phyloP scores from a whole-genome alignment of 2,888 invertebrate species.

The Rotaria socialis region DNA sequence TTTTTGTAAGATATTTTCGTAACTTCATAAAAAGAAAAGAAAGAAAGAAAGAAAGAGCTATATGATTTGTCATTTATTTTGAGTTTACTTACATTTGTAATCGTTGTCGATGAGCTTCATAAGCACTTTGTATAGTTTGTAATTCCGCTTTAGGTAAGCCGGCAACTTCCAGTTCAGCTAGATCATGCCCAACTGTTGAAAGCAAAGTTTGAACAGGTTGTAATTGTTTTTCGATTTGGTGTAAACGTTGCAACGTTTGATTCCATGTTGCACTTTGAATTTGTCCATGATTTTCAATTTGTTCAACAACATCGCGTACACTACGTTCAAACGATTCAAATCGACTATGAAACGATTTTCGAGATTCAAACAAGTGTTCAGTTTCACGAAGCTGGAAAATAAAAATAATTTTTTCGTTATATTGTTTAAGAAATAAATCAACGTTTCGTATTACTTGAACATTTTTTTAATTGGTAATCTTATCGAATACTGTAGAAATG shows the following conservation, averaged over 20 bases:
- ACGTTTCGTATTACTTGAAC: too few species aligned
- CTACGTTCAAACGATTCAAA: slow-evolving; percentile 5
- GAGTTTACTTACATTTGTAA: not conserved
- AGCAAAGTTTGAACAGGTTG: slow-evolving; percentile 15
- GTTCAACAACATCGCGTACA: not conserved
- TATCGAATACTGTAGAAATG: too few species aligned
- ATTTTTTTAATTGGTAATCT: too few species aligned
- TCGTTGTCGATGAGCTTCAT: slow-evolving; percentile 28
- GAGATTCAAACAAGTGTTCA: slow-evolving; percentile 30
- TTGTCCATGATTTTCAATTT: slow-evolving; percentile 23
- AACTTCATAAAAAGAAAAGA: not conserved
- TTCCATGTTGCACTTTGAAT: not conserved
- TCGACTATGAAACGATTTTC: slow-evolving; percentile 28
- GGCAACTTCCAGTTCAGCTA: slow-evolving; percentile 24
- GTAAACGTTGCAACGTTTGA: not conserved
- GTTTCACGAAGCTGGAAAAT: slow-evolving; percentile 15
- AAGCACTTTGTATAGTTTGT: not conserved
- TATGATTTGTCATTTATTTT: too few species aligned
- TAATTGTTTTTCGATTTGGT: not conserved
- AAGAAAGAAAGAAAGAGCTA: too few species aligned
- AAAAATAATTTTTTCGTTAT: too few species aligned
- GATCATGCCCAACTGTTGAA: not conserved
- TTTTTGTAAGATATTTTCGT: slow-evolving; percentile 29
- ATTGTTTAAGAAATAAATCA: too few species aligned
- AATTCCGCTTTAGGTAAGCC: not conserved